Base-by-base conservation (phyloP, 2,113 vertebrate species). In the Suricata suricatta region DNA sequence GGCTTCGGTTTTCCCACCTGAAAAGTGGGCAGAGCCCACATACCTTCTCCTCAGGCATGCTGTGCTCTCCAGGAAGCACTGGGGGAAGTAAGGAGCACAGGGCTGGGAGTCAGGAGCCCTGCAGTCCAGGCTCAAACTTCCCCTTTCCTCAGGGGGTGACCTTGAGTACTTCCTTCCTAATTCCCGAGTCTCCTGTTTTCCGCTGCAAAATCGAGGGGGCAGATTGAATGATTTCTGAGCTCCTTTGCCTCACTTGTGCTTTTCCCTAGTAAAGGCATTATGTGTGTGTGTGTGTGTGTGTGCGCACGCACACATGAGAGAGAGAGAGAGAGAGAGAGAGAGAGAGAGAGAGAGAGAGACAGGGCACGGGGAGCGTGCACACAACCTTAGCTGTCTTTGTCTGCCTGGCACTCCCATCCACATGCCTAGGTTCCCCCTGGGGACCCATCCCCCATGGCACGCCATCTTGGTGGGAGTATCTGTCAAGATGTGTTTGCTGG, bases 281-380 rank as follows among this genome's bases (percentile, higher is more conserved):
- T 31, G 29, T 25, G 19, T 10, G 1, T 10, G 35, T 16, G 21
- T 29, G 82, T 41, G 2, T 52, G 63, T n/a, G 10, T 33, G n/a
- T 47, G 47, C 19, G 29, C 44, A 12, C 29, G 9, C n/a, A n/a
- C n/a, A n/a, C n/a, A n/a, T n/a, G 11, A 10, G 41, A 33, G 5
- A 35, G 12, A 19, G 68, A 60, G 25, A 27, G 9, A 64, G 11
- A 64, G 25, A 66, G 11, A 10, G 41, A 33, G 5, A 35, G 12
- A 19, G 68, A 60, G 25, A 27, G 9, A 64, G 11, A 64, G 25
- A 66, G 11, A 66, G 64, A 66, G 27, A 66, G 29, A 63, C 8
- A 7, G 3, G 15, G 41, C 1, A 14, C 8, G 2, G 27, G 44
- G 27, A 31, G 44, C 0, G 2, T 52, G 50, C 50, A 13, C 17